Percentiles rank a stretch among this genome's conserved stretches.
phyloP scores from a whole-genome alignment of 1,140 invertebrate species.

The Orchesella cincta region DNA sequence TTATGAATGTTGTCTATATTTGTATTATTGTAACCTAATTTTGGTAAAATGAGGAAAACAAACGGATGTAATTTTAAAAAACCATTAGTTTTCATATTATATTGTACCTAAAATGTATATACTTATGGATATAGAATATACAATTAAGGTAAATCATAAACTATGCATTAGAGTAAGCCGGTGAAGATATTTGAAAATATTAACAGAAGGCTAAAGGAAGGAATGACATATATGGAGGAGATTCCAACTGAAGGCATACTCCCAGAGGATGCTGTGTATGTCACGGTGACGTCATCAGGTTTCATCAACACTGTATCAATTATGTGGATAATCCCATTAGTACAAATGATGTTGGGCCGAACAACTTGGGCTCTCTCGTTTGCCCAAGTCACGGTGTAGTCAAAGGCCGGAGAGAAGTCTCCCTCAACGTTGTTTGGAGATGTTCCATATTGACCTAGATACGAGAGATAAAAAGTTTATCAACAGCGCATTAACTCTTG shows the following conservation, averaged over 20 bases:
- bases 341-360: constrained; percentile 84
- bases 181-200: constrained; percentile 3
- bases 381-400: constrained; percentile 13
- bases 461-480: background rate
- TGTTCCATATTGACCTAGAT: constrained; percentile 24
- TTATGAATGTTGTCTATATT: too few species aligned
- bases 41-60: too few species aligned
- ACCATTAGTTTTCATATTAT: too few species aligned
- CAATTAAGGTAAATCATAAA: constrained; percentile 2
- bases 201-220: constrained; percentile 53
- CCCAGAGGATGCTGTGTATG: constrained; percentile 57
- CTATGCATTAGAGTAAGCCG: constrained; percentile 5
- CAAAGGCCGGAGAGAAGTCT: constrained; percentile 13
- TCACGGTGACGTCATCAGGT: constrained; percentile 79
- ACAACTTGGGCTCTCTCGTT: constrained; percentile 71
- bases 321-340: constrained; percentile 90
- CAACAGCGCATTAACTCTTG: background rate
- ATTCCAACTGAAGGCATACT: constrained; percentile 21
- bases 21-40: too few species aligned
- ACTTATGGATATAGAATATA: background rate
- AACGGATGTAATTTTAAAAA: background rate
- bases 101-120: too few species aligned
- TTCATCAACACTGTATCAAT: constrained; percentile 80
- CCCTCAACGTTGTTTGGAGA: constrained; percentile 18
- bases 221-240: constrained; percentile 17